A percentile compares a stretch with the other conserved stretches of the same genome.
Evolutionary conservation across 2,888 invertebrate genomes (phyloP).

Genomic region (Ormia ochracea): DNA sequence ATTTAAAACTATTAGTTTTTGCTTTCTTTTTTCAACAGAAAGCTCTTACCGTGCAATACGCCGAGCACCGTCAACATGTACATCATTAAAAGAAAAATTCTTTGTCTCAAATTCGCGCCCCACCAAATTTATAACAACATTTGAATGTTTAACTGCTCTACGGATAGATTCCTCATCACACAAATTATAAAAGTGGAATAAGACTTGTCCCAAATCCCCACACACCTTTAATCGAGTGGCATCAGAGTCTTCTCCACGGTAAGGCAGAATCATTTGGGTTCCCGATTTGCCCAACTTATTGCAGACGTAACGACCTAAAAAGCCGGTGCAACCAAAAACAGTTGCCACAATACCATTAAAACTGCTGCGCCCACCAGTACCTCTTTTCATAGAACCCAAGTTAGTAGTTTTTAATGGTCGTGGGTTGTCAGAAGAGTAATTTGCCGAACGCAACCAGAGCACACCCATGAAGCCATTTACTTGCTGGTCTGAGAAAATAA

Average conservation of each 20-base stretch:
- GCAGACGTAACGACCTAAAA: slow-evolving; percentile 90
- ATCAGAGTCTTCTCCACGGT: slow-evolving; percentile 91
- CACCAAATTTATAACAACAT: slow-evolving; percentile 96
- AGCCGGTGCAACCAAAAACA: slow-evolving; percentile 95
- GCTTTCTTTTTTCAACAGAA: neutral
- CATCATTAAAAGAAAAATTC: slow-evolving; percentile 91
- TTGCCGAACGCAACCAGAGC: slow-evolving; percentile 69
- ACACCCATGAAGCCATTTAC: slow-evolving; percentile 72
- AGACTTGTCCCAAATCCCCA: slow-evolving; percentile 97
- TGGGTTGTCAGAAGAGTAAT: slow-evolving; percentile 71
- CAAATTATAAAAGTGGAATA: slow-evolving; percentile 90
- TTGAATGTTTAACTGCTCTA: slow-evolving; percentile 93
- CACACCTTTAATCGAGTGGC: slow-evolving; percentile 86
- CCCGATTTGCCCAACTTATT: slow-evolving; percentile 93
- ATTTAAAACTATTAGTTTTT: neutral
- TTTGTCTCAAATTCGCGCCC: slow-evolving; percentile 95
- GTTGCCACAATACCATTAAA: slow-evolving; percentile 99
- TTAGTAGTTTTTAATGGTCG: slow-evolving; percentile 78
- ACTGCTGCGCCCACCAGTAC: slow-evolving; percentile 94
- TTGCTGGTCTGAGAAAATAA: slow-evolving; percentile 66
- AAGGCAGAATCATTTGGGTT: slow-evolving; percentile 93
- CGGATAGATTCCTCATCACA: slow-evolving; percentile 90
- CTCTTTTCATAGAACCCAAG: slow-evolving; percentile 84
- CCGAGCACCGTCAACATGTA: slow-evolving; percentile 90
- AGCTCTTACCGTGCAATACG: slow-evolving; percentile 84